These are phyloP conservation scores for Poecilia wingei DNA, from an alignment of 2,797 vertebrate genomes.

Conservation along the genomic window DNA sequence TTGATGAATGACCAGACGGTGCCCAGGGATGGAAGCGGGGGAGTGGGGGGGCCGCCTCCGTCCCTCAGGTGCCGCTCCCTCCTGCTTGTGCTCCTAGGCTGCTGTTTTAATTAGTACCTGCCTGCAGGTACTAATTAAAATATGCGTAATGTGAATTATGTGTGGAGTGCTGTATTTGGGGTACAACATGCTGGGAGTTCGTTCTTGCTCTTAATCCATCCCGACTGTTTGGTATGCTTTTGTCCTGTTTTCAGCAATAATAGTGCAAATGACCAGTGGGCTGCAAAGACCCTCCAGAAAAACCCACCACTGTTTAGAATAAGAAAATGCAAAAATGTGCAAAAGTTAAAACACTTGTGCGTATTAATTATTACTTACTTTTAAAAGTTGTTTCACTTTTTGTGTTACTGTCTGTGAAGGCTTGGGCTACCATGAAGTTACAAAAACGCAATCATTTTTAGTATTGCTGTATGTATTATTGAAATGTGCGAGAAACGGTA, in stretches of 20 bases:
- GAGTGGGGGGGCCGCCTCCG: background rate
- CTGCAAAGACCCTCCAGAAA: background rate
- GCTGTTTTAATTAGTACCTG: no score
- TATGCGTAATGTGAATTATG: conserved; percentile 18
- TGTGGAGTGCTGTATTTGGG: conserved; percentile 6
- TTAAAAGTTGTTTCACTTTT: background rate
- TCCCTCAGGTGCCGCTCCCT: conserved; percentile 33
- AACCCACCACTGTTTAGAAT: background rate
- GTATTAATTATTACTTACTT: background rate
- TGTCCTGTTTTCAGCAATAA: background rate
- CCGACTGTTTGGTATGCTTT: background rate
- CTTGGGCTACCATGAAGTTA: background rate
- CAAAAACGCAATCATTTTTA: background rate
- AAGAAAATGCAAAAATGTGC: background rate
- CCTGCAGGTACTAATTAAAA: conserved; percentile 30
- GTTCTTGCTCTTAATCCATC: background rate
- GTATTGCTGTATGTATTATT: background rate
- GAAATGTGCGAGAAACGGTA: background rate
- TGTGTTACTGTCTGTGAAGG: background rate
- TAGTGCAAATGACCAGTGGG: background rate
- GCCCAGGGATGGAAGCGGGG: conserved; percentile 12
- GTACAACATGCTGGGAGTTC: background rate
- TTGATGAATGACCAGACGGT: conserved; percentile 61
- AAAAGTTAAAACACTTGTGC: no score
- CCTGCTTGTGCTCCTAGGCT: background rate